Percentiles rank a stretch among this genome's conserved stretches.
These are phyloP conservation scores for Opisthograptis luteolata DNA, from an alignment of 2,888 invertebrate species.

Conservation along the genomic window DNA sequence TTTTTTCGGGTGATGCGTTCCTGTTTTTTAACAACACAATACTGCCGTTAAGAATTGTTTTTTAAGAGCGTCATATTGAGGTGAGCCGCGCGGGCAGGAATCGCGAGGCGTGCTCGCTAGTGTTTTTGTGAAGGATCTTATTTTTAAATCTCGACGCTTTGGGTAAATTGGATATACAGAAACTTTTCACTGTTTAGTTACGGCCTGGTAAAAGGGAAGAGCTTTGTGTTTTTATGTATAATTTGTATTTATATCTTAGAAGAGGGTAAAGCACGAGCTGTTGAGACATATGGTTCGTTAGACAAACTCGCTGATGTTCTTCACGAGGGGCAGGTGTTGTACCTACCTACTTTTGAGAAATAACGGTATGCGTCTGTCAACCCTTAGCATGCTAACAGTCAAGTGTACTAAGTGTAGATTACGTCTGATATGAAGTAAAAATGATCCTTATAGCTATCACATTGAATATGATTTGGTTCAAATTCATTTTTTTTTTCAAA, in stretches of 20 bases:
- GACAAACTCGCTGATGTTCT: slow-evolving; percentile 58
- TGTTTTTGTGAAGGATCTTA: slow-evolving; percentile 72
- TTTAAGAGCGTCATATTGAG: slow-evolving; percentile 80
- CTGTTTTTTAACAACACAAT: slow-evolving; percentile 83
- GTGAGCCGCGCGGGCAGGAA: slow-evolving; percentile 59
- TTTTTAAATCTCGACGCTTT: slow-evolving; percentile 75
- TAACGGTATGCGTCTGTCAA: slow-evolving; percentile 25
- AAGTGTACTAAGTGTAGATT: not conserved
- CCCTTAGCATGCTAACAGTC: slow-evolving; percentile 5
- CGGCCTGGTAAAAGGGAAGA: slow-evolving; percentile 72
- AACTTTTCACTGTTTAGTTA: slow-evolving; percentile 71
- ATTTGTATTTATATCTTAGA: slow-evolving; percentile 62
- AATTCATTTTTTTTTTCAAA: too few species aligned
- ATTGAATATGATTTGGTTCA: too few species aligned
- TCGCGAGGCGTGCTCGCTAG: slow-evolving; percentile 68
- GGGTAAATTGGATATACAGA: slow-evolving; percentile 68
- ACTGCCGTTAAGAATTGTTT: slow-evolving; percentile 77
- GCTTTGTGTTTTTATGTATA: slow-evolving; percentile 61
- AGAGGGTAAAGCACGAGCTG: slow-evolving; percentile 64
- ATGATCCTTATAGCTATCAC: too few species aligned
- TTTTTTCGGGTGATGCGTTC: slow-evolving; percentile 77
- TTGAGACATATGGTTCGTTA: slow-evolving; percentile 74
- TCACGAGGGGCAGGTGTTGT: slow-evolving; percentile 60
- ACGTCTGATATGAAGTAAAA: not conserved
- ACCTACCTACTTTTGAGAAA: slow-evolving; percentile 35